Conservation (phyloP, 2,888 invertebrate genomes). For the Caenorhabditis angaria region DNA sequence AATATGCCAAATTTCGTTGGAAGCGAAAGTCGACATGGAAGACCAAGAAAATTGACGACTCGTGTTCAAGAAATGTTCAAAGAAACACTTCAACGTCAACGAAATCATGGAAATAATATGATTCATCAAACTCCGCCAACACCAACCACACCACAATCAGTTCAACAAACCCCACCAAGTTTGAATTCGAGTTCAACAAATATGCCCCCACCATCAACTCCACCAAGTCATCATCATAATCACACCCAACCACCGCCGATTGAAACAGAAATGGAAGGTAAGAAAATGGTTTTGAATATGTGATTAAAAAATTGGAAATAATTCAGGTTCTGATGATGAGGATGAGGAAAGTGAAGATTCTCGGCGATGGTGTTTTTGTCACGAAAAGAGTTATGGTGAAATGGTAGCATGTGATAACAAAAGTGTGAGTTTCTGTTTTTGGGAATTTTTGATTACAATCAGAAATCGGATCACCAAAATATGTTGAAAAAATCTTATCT, state of each 20-base stretch:
- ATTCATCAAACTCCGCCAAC: not conserved
- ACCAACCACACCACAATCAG: constrained; percentile 5
- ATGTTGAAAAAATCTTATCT: not conserved
- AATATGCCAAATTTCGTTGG: constrained; percentile 59
- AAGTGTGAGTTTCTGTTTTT: constrained; percentile 81
- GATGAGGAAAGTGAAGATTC: constrained; percentile 54
- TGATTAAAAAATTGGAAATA: not conserved
- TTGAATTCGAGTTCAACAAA: constrained; percentile 18
- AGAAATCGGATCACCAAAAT: not conserved
- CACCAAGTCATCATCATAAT: constrained; percentile 9
- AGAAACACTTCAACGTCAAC: constrained; percentile 54
- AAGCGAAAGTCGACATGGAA: constrained; percentile 66
- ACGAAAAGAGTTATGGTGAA: constrained; percentile 64
- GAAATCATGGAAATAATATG: constrained; percentile 36
- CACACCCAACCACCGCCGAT: constrained; percentile 2
- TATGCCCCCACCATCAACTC: not conserved
- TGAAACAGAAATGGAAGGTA: not conserved
- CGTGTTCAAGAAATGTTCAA: constrained; percentile 70
- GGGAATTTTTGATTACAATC: too few relatives aligned
- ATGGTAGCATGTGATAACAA: constrained; percentile 98
- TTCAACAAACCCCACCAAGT: constrained; percentile 23
- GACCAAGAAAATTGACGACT: constrained; percentile 68
- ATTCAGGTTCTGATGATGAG: constrained; percentile 17
- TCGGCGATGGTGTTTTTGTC: constrained; percentile 66
- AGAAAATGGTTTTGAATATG: not conserved